Base-by-base conservation (phyloP, 1,140 invertebrate genomes). In the Drosophila orosa region DNA sequence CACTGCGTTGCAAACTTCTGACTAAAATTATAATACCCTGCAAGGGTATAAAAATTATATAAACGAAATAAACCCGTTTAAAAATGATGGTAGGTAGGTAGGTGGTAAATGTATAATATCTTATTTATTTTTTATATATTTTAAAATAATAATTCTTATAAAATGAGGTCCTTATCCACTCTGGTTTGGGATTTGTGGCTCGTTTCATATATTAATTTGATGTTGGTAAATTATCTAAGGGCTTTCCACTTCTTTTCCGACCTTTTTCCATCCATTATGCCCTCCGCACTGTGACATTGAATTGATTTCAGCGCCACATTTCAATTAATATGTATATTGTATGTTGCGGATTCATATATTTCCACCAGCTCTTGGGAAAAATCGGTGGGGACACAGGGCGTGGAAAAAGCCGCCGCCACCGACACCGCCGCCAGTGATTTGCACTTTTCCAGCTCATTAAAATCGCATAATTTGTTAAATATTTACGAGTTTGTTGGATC, bases 371-470 rank as follows among this genome's bases (percentile, higher is more conserved):
- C 25, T 45, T 22, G 29, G 60, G 29, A 35, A 22, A 61, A 39
- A n/a, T 15, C 33, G 24, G 35, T n/a, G 27, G 39, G 33, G 42
- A 31, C 54, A 63, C 45, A 47, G 40, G 50, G 48, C 10, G 47
- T 13, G 27, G 48, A 63, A 79, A 85, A 50, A 50, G 29, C 12
- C 47, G 3, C 27, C 6, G n/a, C 10, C 45, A 29, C 37, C 37
- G 12, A 6, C 35, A n/a, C 27, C n/a, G 63, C 77, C 61, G 68
- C 24, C 77, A 80, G 80, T 89, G 85, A 89, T 89, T 89, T 89
- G 80, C 85, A 89, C 80, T 90, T 89, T 89, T 89, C 65, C 84
- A 89, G 85, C 84, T 89, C 85, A 89, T 89, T 89, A 89, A 89
- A 87, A 89, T 66, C 77, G 77, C 68, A 89, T 89, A 84, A 89